These are phyloP conservation scores for Pollenia griseotomentosa DNA, from an alignment of 2,888 invertebrate genomes.

Conservation along the genomic window DNA sequence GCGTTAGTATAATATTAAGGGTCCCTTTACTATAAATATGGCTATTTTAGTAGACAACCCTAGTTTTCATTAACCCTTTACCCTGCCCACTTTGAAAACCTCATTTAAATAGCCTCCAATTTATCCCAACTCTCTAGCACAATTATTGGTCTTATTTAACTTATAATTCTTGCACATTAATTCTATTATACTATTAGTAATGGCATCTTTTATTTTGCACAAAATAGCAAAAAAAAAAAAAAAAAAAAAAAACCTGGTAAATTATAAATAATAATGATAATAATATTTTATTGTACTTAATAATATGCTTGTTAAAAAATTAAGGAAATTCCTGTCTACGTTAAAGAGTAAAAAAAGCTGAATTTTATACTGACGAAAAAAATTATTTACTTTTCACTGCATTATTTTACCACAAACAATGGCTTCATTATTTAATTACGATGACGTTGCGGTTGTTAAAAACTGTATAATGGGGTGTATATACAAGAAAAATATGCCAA, in stretches of 20 bases:
- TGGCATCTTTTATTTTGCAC: conserved; percentile 24
- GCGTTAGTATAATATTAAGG: too few relatives aligned
- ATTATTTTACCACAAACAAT: conserved; percentile 74
- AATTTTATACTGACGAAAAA: conserved; percentile 29
- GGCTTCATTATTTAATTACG: conserved; percentile 76
- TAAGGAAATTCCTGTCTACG: conserved; percentile 68
- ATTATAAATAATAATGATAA: conserved; percentile 35
- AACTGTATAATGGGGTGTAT: conserved; percentile 27
- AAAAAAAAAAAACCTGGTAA: background rate
- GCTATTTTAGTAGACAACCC: background rate
- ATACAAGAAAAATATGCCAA: background rate
- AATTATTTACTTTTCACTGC: conserved; percentile 43
- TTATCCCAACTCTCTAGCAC: background rate
- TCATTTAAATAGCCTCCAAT: too few relatives aligned
- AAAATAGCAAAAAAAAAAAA: background rate
- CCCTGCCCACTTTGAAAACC: too few relatives aligned
- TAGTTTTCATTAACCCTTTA: too few relatives aligned
- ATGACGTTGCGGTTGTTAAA: conserved; percentile 73
- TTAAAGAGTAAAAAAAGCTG: conserved; percentile 11
- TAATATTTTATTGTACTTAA: conserved; percentile 66
- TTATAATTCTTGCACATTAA: background rate
- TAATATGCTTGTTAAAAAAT: conserved; percentile 73
- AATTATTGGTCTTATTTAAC: background rate
- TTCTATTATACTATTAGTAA: conserved; percentile 12
- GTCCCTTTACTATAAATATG: too few relatives aligned